Conservation (phyloP, 2,888 invertebrate species). For the Heliconius aoede region DNA sequence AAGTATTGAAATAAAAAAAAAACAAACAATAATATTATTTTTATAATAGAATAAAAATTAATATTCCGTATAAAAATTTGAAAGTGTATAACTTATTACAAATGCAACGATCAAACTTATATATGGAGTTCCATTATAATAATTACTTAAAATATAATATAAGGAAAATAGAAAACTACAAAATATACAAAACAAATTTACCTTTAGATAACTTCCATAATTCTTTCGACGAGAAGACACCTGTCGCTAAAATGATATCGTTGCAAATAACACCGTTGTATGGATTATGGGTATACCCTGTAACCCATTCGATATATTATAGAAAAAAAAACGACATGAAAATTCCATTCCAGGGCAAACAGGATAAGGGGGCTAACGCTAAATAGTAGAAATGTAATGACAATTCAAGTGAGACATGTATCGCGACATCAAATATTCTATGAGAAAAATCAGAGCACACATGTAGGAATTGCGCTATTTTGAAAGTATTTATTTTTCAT, state of each 20-base stretch:
- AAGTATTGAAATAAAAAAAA: background rate
- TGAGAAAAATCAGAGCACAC: conserved; percentile 11
- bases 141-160: background rate
- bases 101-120: background rate
- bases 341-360: conserved; percentile 5
- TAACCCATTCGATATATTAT: conserved; percentile 69
- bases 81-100: too few species aligned
- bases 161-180: background rate
- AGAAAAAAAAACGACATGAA: conserved; percentile 43
- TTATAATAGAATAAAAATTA: background rate
- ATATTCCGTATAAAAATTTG: background rate
- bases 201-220: conserved; percentile 99
- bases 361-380: conserved; percentile 9
- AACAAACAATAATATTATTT: background rate
- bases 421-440: conserved; percentile 16
- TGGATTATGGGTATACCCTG: conserved; percentile 96
- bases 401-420: background rate
- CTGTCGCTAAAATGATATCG: conserved; percentile 99
- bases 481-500: conserved; percentile 9
- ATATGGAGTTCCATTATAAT: background rate
- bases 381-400: conserved; percentile 11
- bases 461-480: conserved; percentile 41
- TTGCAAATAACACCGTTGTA: conserved; percentile 99
- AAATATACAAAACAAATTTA: conserved; percentile 66
- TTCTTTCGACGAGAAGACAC: conserved; percentile 99